Conservation (phyloP, 2,797 vertebrate species). For the Rhinogobio ventralis region DNA sequence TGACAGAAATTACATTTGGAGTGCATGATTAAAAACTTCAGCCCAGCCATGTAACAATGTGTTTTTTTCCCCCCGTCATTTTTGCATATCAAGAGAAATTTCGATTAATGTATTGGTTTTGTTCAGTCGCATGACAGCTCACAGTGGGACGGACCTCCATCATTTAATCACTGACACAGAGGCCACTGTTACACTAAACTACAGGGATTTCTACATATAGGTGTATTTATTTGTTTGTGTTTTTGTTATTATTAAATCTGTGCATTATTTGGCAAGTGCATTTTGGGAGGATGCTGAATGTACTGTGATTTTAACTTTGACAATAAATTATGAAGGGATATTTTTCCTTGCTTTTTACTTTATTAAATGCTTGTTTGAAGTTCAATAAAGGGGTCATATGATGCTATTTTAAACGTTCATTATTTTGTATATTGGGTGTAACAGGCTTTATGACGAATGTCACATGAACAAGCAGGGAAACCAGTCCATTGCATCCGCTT, state of each 20-base stretch:
- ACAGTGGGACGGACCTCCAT: neutral
- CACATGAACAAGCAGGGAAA: too few relatives aligned
- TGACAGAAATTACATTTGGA: neutral
- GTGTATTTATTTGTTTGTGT: conserved; percentile 54
- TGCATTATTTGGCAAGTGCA: conserved; percentile 54
- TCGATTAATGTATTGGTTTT: too few relatives aligned
- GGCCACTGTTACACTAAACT: conserved; percentile 38
- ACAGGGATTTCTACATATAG: conserved; percentile 48
- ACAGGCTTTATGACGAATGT: too few relatives aligned
- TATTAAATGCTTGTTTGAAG: neutral
- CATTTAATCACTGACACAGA: neutral
- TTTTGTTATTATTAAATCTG: conserved; percentile 48
- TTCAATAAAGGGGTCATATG: neutral
- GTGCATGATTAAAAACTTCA: conserved; percentile 15
- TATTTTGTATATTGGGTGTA: too few relatives aligned
- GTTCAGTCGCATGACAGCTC: neutral
- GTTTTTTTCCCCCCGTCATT: neutral
- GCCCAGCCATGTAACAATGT: neutral
- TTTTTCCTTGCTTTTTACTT: neutral
- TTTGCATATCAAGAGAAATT: neutral
- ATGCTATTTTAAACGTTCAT: too few relatives aligned
- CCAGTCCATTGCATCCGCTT: too few relatives aligned
- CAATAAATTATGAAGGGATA: conserved; percentile 72
- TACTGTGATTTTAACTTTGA: conserved; percentile 54
- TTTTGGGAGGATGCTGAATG: conserved; percentile 44